Evolutionary conservation across 2,888 invertebrate species (phyloP), one percentile per base, ranked within the genome.

Genomic region (Cosmia pyralina): DNA sequence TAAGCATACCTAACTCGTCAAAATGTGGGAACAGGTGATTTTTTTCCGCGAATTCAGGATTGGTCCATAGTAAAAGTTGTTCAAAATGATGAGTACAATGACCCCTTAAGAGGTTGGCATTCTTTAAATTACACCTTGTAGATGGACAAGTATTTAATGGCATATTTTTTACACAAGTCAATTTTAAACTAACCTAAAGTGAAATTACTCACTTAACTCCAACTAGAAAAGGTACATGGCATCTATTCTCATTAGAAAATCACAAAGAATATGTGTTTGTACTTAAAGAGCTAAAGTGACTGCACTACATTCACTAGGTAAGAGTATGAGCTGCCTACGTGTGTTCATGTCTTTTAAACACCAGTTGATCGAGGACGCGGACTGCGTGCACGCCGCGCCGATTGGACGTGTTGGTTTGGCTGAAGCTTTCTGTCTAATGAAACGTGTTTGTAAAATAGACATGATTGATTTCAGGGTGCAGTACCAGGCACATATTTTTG

Each of bases 401-500:
- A 17, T 38, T 65, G 8, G 2, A 41, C 5, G 22, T 6, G 4
- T 38, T 17, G 17, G 13, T 68, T 69, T 41, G 8, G 15, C 22
- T 10, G 6, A 38, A 55, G 2, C 7, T 22, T 19, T 69, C 10
- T 6, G 19, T 7, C 6, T 19, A 28, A 10, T 52, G 2, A 64
- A 50, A 13, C 3, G n/a, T 53, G 15, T 34, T 46, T 41, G 65
- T 28, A 46, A 60, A 19, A 34, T 11, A 1, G 41, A 62, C 17
- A 38, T 63, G 0, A 34, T 65, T 69, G 22, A 11, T 85, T 86
- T 28, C 76, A 91, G 91, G 85, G 82, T 8, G 75, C 84, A 6
- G 4, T 85, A 11, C 90, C 91, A 17, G 91, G 91, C 10, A 88
- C 88, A 10, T 92, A 88, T 73, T 89, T 89, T 76, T 92, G 91